Evolutionary conservation across 2,888 invertebrate species (phyloP).

Genomic region (Cryptophagus acutangulus): DNA sequence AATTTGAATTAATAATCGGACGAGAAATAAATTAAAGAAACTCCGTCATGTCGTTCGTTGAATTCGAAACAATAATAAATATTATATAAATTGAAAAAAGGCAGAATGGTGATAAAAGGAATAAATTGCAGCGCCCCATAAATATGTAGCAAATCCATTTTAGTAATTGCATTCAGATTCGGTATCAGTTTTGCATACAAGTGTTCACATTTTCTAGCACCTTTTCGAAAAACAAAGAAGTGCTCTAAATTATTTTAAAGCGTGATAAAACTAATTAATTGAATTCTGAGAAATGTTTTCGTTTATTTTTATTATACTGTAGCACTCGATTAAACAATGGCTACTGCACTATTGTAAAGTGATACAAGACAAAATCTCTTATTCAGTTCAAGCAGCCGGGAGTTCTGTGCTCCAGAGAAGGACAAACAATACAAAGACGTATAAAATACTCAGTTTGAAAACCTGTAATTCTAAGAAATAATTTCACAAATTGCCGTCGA

Average conservation of each 20-base stretch:
- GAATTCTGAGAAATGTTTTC: slow-evolving; percentile 36
- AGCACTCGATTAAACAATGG: slow-evolving; percentile 1
- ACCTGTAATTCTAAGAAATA: slow-evolving; percentile 45
- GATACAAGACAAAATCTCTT: too few relatives aligned
- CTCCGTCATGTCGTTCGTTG: too few relatives aligned
- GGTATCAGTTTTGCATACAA: slow-evolving; percentile 17
- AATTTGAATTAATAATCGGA: too few relatives aligned
- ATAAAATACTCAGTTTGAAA: slow-evolving; percentile 13
- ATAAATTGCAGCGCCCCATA: slow-evolving; percentile 24
- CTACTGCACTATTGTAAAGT: neutral
- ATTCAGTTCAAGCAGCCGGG: too few relatives aligned
- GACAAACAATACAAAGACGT: slow-evolving; percentile 5
- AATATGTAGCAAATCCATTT: slow-evolving; percentile 27
- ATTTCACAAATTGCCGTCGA: slow-evolving; percentile 49
- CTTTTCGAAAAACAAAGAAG: slow-evolving; percentile 12
- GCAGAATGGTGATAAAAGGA: too few relatives aligned
- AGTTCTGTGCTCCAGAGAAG: slow-evolving; percentile 1
- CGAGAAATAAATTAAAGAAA: too few relatives aligned
- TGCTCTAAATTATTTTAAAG: slow-evolving; percentile 31
- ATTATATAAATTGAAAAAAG: too few relatives aligned
- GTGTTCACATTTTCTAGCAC: slow-evolving; percentile 15
- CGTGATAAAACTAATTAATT: slow-evolving; percentile 41
- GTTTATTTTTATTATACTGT: slow-evolving; percentile 16
- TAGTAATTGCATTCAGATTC: slow-evolving; percentile 27
- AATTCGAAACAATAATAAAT: too few relatives aligned